Evolutionary conservation across 2,113 vertebrate species (phyloP).

Genomic region (Hassar affinis): DNA sequence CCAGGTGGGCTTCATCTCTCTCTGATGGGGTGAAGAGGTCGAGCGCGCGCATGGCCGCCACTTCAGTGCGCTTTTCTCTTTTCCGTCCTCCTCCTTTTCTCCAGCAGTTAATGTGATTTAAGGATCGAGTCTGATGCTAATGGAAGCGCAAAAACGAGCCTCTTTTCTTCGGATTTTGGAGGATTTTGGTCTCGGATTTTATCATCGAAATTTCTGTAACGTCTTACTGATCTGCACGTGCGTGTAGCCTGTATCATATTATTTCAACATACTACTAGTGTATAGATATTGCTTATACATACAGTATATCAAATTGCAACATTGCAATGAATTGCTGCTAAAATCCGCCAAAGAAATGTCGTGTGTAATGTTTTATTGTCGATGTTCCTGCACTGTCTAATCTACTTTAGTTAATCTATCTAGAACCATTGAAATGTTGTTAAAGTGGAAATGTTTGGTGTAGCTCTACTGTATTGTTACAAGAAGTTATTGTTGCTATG

Average conservation of each 20-base stretch:
- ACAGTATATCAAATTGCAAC: neutral
- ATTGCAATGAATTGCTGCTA: neutral
- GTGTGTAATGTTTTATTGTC: neutral
- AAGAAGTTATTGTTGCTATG: neutral
- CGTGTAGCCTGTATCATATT: neutral
- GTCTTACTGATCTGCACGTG: neutral
- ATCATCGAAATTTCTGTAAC: neutral
- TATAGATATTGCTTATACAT: neutral
- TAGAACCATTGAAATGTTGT: neutral
- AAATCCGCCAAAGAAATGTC: neutral
- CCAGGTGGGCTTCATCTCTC: conserved; percentile 53
- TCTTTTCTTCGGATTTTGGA: neutral
- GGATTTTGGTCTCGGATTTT: neutral
- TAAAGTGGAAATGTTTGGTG: neutral
- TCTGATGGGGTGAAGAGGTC: conserved; percentile 57
- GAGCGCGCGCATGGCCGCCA: conserved; percentile 42
- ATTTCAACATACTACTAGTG: neutral
- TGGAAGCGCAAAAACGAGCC: conserved; percentile 38
- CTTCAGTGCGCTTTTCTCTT: conserved; percentile 49
- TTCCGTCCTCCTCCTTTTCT: conserved; percentile 50
- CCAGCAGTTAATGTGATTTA: conserved; percentile 56
- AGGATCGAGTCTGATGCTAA: conserved; percentile 59
- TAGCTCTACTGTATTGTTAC: neutral
- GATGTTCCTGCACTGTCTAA: neutral
- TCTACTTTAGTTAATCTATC: neutral